Evolutionary conservation across 2,113 vertebrate genomes (phyloP), one percentile per base, ranked within the genome.

Genomic region (Phoenicopterus ruber): DNA sequence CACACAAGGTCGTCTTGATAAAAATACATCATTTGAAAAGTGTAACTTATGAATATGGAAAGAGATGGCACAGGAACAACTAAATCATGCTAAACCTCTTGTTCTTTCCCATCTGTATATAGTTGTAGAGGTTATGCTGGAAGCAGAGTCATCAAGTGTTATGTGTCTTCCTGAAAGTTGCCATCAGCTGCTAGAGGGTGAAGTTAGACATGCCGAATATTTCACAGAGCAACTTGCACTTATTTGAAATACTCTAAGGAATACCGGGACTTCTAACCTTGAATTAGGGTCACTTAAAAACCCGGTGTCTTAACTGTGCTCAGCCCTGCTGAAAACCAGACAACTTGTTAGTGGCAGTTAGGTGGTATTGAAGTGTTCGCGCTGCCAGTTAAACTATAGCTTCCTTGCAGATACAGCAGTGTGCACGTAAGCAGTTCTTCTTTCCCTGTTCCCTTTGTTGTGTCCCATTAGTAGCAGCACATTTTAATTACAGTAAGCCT

Each of bases 381-480:
- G 2, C 40, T 26, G 55, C 19, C 54, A 11, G 46, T 52, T 62
- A 46, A 55, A 20, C 42, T 21, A 5, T 31, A 55, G 72, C 71
- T 87, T 69, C 82, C 78, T 89, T 40, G 90, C 65, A 71, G 85
- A 82, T 77, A 76, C 90, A 82, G 6, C 32, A 85, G 81, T 5
- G 22, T 79, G 86, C 63, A 61, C 52, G 42, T 63, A 74, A 88
- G 86, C 67, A 32, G 82, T 90, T 88, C 91, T 78, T 79, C 91
- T 90, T 94, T 85, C 88, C 80, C 61, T 13, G 21, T 63, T 57
- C 46, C 81, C 74, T 84, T 93, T 94, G 85, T 50, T 79, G 59
- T 71, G 93, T 80, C 83, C 94, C 26, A 13, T 90, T 70, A 94
- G 93, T 88, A 94, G 96, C 88, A 91, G 82, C 20, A 57, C 18